Percentiles rank a stretch among this genome's conserved stretches.
phyloP scores from a whole-genome alignment of 1,140 invertebrate species.

The Drosophila santomea region DNA sequence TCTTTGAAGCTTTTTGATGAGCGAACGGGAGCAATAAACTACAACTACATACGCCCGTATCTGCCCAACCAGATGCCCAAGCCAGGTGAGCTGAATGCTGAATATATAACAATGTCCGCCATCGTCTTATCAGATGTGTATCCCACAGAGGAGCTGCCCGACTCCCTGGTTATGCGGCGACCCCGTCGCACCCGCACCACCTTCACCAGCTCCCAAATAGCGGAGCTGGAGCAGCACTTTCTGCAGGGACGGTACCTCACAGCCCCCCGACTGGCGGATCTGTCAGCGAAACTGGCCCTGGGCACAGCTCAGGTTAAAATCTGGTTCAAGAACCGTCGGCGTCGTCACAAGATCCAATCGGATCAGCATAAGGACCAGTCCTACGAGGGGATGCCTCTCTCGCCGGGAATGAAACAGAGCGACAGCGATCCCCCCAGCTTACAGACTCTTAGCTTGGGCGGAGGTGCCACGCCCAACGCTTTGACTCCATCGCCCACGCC shows the following conservation, averaged over 20 bases:
- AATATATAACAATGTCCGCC: not conserved
- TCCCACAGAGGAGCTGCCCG: constrained; percentile 65
- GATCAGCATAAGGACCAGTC: constrained; percentile 76
- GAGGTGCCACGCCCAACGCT: constrained; percentile 58
- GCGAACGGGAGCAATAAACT: constrained; percentile 76
- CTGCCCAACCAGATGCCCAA: constrained; percentile 73
- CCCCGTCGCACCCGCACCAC: constrained; percentile 88
- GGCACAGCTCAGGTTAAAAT: constrained; percentile 96
- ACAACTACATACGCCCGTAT: constrained; percentile 79
- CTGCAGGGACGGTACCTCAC: constrained; percentile 91
- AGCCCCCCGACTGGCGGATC: constrained; percentile 91
- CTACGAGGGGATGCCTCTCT: constrained; percentile 71
- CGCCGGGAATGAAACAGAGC: constrained; percentile 48
- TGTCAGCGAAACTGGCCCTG: constrained; percentile 90
- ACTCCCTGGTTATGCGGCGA: constrained; percentile 75
- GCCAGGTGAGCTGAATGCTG: constrained; percentile 54
- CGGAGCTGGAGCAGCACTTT: constrained; percentile 86
- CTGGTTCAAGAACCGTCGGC: constrained; percentile 88
- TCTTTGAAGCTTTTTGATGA: constrained; percentile 71
- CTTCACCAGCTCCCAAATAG: constrained; percentile 92
- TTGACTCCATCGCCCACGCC: constrained; percentile 74
- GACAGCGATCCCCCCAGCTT: constrained; percentile 68
- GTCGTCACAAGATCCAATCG: constrained; percentile 76
- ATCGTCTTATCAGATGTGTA: not conserved
- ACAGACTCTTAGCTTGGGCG: constrained; percentile 56